phyloP scores from a whole-genome alignment of 2,888 invertebrate genomes.

The Xanthostigma xanthostigma region DNA sequence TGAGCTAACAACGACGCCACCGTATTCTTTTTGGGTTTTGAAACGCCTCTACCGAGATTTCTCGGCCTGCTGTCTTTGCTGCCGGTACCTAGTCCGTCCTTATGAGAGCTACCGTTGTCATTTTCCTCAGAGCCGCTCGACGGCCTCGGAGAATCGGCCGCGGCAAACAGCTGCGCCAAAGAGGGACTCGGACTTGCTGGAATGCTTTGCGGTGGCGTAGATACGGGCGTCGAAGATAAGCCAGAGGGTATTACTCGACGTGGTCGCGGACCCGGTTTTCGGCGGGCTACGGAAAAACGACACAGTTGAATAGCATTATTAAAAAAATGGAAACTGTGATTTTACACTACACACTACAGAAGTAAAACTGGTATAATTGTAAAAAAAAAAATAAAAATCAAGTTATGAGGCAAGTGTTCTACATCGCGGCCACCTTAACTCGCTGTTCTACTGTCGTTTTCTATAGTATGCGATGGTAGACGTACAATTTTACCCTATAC shows the following conservation, averaged over 20 bases:
- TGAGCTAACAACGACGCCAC: conserved; percentile 78
- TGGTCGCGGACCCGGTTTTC: conserved; percentile 61
- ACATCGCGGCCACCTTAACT: no score
- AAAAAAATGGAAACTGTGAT: no score
- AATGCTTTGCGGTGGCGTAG: conserved; percentile 25
- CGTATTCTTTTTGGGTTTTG: conserved; percentile 85
- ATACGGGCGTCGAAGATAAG: conserved; percentile 31
- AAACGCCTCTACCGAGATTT: conserved; percentile 73
- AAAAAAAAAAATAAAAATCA: no score
- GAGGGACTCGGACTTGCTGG: conserved; percentile 34
- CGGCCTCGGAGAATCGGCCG: conserved; percentile 40
- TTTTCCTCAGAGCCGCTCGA: conserved; percentile 29
- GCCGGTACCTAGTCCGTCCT: conserved; percentile 20
- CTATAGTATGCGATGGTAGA: no score
- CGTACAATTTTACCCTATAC: no score
- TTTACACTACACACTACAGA: no score
- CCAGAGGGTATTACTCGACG: conserved; percentile 37
- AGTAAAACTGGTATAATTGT: no score
- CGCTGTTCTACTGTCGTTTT: no score
- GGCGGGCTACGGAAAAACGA: conserved; percentile 38
- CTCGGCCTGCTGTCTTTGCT: conserved; percentile 64
- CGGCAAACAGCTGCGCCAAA: conserved; percentile 38
- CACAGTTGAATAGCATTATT: no score
- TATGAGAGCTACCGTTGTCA: conserved; percentile 14
- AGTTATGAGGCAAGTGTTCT: no score